These are phyloP conservation scores for Ellobius talpinus DNA, from an alignment of 2,113 vertebrate species.

Conservation along the genomic window DNA sequence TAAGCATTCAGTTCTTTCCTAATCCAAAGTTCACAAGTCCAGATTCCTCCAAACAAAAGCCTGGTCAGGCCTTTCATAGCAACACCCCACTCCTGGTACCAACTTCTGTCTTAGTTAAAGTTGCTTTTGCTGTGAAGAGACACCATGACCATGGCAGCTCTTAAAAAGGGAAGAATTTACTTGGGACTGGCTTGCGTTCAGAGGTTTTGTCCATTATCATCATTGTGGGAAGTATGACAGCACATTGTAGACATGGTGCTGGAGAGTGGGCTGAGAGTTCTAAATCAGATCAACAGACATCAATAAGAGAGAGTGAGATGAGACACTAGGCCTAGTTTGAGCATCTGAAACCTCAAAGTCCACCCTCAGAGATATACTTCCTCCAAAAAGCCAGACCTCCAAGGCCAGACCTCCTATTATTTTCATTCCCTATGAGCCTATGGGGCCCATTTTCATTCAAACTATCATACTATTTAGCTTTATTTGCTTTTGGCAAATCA, in stretches of 20 bases:
- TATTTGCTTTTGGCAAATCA: conserved; percentile 9
- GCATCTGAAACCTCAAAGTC: not conserved
- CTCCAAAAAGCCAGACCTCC: not conserved
- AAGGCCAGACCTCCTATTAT: not conserved
- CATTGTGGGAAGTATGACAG: not conserved
- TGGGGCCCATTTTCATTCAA: not conserved
- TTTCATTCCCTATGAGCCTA: not conserved
- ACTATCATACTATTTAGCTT: not conserved
- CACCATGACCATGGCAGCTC: not conserved
- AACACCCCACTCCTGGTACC: too few relatives aligned
- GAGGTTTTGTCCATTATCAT: not conserved
- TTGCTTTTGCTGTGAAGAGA: not conserved
- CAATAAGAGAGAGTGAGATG: not conserved
- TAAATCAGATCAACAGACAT: not conserved
- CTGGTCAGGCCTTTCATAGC: too few relatives aligned
- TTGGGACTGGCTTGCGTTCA: not conserved
- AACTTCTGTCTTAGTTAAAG: not conserved
- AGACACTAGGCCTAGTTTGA: not conserved
- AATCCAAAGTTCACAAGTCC: too few relatives aligned
- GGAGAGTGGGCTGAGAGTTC: not conserved
- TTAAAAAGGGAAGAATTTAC: not conserved
- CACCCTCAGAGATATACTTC: not conserved
- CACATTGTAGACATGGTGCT: not conserved
- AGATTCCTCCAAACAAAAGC: too few relatives aligned
- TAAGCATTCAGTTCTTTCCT: too few relatives aligned